Conservation (phyloP, 2,888 invertebrate species). For the Brachyopa scutellaris region DNA sequence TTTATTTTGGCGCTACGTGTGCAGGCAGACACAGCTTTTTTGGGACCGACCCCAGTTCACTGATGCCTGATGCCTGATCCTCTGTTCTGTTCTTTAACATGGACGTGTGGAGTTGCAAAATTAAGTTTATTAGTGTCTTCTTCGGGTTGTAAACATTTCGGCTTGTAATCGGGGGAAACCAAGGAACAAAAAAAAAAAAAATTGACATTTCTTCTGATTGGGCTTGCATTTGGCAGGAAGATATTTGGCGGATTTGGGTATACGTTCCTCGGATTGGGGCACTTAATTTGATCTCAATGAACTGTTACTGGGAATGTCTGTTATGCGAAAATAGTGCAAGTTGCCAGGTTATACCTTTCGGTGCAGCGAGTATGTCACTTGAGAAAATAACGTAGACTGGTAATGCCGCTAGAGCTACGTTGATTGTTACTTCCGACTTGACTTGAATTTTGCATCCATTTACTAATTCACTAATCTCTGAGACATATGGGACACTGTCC, state of each 20-base stretch:
- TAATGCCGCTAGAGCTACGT: no score
- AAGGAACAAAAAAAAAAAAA: neutral
- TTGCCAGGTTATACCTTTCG: no score
- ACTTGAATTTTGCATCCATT: no score
- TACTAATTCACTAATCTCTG: no score
- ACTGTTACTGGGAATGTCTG: no score
- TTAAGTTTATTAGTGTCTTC: constrained; percentile 68
- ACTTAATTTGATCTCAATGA: constrained; percentile 15
- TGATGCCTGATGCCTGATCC: no score
- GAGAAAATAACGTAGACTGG: no score
- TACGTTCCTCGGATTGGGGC: constrained; percentile 6
- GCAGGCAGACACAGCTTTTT: constrained; percentile 30
- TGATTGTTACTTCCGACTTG: no score
- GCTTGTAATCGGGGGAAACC: constrained; percentile 25
- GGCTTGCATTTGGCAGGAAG: neutral
- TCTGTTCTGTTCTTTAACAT: constrained; percentile 24
- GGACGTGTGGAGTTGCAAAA: constrained; percentile 52
- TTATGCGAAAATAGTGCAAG: no score
- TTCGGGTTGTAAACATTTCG: constrained; percentile 60
- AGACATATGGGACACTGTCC: no score
- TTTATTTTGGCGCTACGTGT: constrained; percentile 70
- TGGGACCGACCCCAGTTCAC: constrained; percentile 29
- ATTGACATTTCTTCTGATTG: constrained; percentile 1
- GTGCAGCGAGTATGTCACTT: no score
- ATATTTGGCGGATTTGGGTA: constrained; percentile 5